Evolutionary conservation across 1,140 invertebrate genomes (phyloP), one percentile per base, ranked within the genome.

Genomic region (Thaumatotibia leucotreta): DNA sequence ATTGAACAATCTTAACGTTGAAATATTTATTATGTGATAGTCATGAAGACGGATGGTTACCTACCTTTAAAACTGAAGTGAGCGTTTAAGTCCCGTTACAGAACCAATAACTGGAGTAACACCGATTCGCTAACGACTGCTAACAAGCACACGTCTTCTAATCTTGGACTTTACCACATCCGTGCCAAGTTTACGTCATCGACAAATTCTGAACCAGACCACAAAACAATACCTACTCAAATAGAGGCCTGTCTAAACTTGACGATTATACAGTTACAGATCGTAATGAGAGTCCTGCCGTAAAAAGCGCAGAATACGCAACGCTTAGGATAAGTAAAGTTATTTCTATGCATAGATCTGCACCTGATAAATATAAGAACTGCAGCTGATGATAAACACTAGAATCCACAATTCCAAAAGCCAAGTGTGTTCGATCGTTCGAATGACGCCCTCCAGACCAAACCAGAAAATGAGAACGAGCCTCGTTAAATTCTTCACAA

Each of bases 51-150:
- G 50, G 4, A 10, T n/a, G 4, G 20, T 24, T 24, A 54, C 4
- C 3, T 24, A 54, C 4, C 27, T 54, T 23, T 24, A 54, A 54
- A 54, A 24, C 10, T 54, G 22, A 54, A n/a, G 50, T 11, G 5
- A 54, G 20, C 50, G 27, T 54, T n/a, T 39, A 39, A 9, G 11
- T 54, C 50, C 50, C 50, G 50, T 54, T 54, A 54, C 22, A 4
- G 50, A 22, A 52, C 22, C 49, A 20, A 54, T 54, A 54, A 58
- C 32, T 31, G 33, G 52, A 64, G 63, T 67, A 68, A 65, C 69
- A 67, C 64, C 69, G 52, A 14, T 23, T 63, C 62, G 68, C 72
- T 76, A 79, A 76, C 70, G 35, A 76, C 65, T 74, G 72, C 62
- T 76, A 78, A 78, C 74, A 72, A 78, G 68, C 32, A 24, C 50